These are phyloP conservation scores for Hypolimnas misippus DNA, from an alignment of 2,888 invertebrate genomes.

Conservation along the genomic window DNA sequence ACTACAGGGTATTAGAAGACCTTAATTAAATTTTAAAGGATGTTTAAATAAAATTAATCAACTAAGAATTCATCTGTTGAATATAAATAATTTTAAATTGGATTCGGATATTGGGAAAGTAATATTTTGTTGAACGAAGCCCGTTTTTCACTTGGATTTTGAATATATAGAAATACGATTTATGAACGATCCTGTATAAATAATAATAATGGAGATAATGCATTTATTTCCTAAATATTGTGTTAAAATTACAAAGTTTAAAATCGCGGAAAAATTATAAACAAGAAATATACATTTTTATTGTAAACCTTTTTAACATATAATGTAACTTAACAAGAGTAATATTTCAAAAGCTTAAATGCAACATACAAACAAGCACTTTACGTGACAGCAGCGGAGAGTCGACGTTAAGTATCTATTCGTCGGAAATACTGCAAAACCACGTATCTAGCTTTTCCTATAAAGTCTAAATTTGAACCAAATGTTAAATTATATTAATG, in stretches of 20 bases:
- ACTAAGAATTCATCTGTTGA: constrained; percentile 3
- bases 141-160: neutral
- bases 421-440: too few species aligned
- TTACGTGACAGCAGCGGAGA: constrained; percentile 1
- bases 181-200: too few species aligned
- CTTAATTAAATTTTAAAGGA: constrained; percentile 1
- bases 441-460: too few species aligned
- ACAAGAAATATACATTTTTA: too few species aligned
- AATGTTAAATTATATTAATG: too few species aligned
- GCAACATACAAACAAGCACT: constrained; percentile 5
- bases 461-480: too few species aligned
- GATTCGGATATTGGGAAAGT: neutral
- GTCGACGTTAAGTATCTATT: constrained; percentile 5
- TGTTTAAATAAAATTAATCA: constrained; percentile 2
- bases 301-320: neutral
- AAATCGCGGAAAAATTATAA: too few species aligned
- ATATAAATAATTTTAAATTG: constrained; percentile 7
- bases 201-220: too few species aligned
- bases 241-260: too few species aligned
- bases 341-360: constrained; percentile 9
- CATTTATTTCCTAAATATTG: too few species aligned
- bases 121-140: neutral
- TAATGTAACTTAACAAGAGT: neutral
- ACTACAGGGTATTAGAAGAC: neutral
- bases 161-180: too few species aligned